phyloP scores from a whole-genome alignment of 1,140 invertebrate species.

The Luehdorfia chinensis region DNA sequence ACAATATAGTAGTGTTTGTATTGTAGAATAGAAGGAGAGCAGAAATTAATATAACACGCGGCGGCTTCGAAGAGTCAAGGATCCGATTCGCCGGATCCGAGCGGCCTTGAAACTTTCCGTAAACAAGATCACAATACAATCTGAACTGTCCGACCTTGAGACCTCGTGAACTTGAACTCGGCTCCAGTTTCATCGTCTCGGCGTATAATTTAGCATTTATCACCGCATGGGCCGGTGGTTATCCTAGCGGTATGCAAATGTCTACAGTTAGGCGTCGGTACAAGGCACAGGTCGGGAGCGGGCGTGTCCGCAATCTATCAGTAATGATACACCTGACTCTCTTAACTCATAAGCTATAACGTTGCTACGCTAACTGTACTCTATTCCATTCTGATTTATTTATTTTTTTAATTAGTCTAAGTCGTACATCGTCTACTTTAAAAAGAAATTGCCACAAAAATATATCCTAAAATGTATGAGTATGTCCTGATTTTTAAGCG shows the following conservation, averaged over 20 bases:
- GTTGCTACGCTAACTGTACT: conserved; percentile 1
- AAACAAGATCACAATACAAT: too few species aligned
- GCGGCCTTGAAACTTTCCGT: neutral
- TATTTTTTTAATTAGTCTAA: too few species aligned
- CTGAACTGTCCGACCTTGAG: conserved; percentile 22
- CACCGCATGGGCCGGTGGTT: conserved; percentile 30
- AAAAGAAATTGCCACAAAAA: too few species aligned
- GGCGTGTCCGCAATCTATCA: too few species aligned
- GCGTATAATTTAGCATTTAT: too few species aligned
- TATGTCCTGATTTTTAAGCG: too few species aligned
- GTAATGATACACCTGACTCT: conserved; percentile 8
- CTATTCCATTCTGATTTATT: neutral
- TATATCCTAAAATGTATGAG: too few species aligned
- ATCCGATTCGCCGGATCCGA: too few species aligned
- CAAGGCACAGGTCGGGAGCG: neutral
- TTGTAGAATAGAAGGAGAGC: neutral
- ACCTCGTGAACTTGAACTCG: conserved; percentile 22
- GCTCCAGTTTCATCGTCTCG: too few species aligned
- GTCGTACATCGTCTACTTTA: too few species aligned
- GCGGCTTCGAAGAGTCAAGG: too few species aligned
- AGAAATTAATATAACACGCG: too few species aligned
- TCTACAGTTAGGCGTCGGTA: conserved; percentile 14
- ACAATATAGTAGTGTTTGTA: neutral
- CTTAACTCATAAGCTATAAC: neutral
- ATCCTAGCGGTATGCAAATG: conserved; percentile 41